Conservation (phyloP, 1,140 invertebrate genomes). For the Apis mellifera region Amel_HAv3.1 CM009940.2:1936501-1937000, state of each 20-base stretch:
- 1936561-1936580: slow-evolving; percentile 54
- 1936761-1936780: no score
- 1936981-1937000: no score
- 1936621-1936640: slow-evolving; percentile 56
- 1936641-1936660: slow-evolving; percentile 36
- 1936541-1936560: slow-evolving; percentile 53
- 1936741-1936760: neutral
- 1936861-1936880: no score
- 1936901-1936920: neutral
- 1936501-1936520: slow-evolving; percentile 26
- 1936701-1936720: neutral
- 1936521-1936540: slow-evolving; percentile 3
- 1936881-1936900: neutral
- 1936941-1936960: no score
- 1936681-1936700: slow-evolving; percentile 22
- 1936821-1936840: neutral
- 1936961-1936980: no score
- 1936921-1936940: neutral
- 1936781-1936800: neutral
- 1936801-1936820: neutral
- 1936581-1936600: neutral
- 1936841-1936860: neutral
- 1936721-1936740: slow-evolving; percentile 37
- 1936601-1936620: slow-evolving; percentile 29
- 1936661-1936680: slow-evolving; percentile 43